Evolutionary conservation across 1,140 invertebrate species (phyloP).

Genomic region (Drosophila ambigua): DNA sequence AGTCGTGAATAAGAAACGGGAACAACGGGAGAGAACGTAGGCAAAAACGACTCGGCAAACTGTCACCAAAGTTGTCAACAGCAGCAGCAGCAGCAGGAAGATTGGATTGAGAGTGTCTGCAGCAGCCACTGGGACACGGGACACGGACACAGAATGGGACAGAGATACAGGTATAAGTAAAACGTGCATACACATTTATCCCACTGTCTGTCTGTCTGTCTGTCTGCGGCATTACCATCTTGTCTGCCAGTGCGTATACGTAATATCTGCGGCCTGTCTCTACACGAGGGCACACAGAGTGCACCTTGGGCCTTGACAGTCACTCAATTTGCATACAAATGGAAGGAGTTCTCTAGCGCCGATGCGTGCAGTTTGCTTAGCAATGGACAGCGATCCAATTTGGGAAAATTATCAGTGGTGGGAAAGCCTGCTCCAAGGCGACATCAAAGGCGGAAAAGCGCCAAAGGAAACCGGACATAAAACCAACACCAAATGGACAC

Average conservation of each 20-base stretch:
- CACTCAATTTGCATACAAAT: too few species aligned
- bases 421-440: too few species aligned
- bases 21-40: constrained; percentile 5
- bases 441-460: too few species aligned
- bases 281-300: not conserved
- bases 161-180: constrained; percentile 24
- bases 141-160: constrained; percentile 22
- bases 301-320: too few species aligned
- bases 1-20: constrained; percentile 24
- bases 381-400: too few species aligned
- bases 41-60: constrained; percentile 56
- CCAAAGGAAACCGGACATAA: too few species aligned
- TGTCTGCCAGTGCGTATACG: constrained; percentile 18
- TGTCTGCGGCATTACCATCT: constrained; percentile 18
- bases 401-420: too few species aligned
- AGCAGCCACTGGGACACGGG: constrained; percentile 7
- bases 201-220: too few species aligned
- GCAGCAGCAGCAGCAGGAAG: constrained; percentile 9
- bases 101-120: constrained; percentile 10
- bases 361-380: too few species aligned
- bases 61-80: constrained; percentile 69
- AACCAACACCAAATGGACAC: too few species aligned
- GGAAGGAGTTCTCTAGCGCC: too few species aligned
- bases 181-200: constrained; percentile 19
- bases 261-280: constrained; percentile 17